Percentiles rank a stretch among this genome's conserved stretches.
These are phyloP conservation scores for Brachyistius frenatus DNA, from an alignment of 2,113 vertebrate genomes.

Conservation along the genomic window DNA sequence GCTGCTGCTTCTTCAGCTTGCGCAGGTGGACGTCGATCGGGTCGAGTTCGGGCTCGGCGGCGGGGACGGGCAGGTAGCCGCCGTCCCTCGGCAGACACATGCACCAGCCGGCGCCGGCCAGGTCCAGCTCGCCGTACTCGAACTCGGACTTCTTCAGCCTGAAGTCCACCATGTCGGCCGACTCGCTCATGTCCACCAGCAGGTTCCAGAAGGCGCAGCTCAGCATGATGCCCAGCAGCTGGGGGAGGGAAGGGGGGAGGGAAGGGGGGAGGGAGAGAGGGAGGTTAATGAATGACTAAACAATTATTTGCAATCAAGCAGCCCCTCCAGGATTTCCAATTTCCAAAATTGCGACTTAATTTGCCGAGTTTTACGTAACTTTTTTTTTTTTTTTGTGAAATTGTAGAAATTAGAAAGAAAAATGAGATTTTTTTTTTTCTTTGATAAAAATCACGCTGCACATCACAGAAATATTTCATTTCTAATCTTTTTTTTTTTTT, in stretches of 20 bases:
- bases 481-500: too few species aligned
- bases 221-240: slow-evolving; percentile 88
- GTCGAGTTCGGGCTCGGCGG: slow-evolving; percentile 70
- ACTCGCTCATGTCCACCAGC: slow-evolving; percentile 86
- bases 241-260: neutral
- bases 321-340: too few species aligned
- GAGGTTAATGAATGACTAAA: too few species aligned
- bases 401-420: too few species aligned
- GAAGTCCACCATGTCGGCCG: slow-evolving; percentile 87
- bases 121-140: slow-evolving; percentile 84
- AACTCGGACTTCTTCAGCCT: slow-evolving; percentile 77
- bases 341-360: too few species aligned
- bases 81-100: slow-evolving; percentile 90
- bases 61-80: slow-evolving; percentile 87
- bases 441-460: too few species aligned
- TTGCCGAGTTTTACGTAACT: too few species aligned
- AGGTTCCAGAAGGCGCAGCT: slow-evolving; percentile 90
- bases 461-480: too few species aligned
- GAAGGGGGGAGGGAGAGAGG: too few species aligned
- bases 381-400: too few species aligned
- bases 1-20: slow-evolving; percentile 77
- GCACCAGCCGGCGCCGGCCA: slow-evolving; percentile 90
- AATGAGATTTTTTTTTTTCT: too few species aligned
- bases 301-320: too few species aligned
- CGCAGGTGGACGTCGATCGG: slow-evolving; percentile 77